A percentile compares a stretch with the other conserved stretches of the same genome.
Evolutionary conservation across 1,140 invertebrate genomes (phyloP).

Genomic region (Drosophila azteca): DNA sequence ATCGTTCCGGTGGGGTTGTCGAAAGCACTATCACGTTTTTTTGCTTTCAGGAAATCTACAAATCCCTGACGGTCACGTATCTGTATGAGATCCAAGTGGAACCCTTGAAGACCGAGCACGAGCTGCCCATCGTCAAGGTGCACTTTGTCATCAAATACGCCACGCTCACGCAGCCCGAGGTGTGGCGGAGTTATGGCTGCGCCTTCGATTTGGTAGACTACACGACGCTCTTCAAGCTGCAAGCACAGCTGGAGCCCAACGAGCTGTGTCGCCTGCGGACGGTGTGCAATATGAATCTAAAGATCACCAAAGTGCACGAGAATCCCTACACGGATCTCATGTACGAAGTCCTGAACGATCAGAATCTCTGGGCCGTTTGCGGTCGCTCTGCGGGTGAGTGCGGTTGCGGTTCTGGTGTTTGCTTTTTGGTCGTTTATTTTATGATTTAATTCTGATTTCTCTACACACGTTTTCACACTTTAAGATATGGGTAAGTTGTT

Average conservation of each 20-base stretch:
- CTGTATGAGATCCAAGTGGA: conserved; percentile 87
- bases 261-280: conserved; percentile 95
- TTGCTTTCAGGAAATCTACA: conserved; percentile 70
- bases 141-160: conserved; percentile 89
- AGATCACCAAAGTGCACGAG: conserved; percentile 86
- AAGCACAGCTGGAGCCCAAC: conserved; percentile 92
- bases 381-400: conserved; percentile 90
- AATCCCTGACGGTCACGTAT: conserved; percentile 88
- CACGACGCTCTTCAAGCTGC: conserved; percentile 92
- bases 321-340: conserved; percentile 88
- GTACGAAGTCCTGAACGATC: conserved; percentile 96
- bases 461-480: conserved; percentile 57
- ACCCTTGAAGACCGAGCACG: conserved; percentile 84
- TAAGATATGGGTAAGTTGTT: conserved; percentile 67
- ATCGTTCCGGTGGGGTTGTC: neutral
- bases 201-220: conserved; percentile 86
- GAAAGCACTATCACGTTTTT: neutral
- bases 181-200: conserved; percentile 84
- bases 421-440: conserved; percentile 30
- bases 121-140: conserved; percentile 87
- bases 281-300: conserved; percentile 93
- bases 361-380: conserved; percentile 95
- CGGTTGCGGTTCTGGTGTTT: neutral
- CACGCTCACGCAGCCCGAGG: conserved; percentile 84
- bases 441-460: conserved; percentile 62